Evolutionary conservation across 2,113 vertebrate genomes (phyloP), one percentile per base, ranked within the genome.

Genomic region (Lophius piscatorius): DNA sequence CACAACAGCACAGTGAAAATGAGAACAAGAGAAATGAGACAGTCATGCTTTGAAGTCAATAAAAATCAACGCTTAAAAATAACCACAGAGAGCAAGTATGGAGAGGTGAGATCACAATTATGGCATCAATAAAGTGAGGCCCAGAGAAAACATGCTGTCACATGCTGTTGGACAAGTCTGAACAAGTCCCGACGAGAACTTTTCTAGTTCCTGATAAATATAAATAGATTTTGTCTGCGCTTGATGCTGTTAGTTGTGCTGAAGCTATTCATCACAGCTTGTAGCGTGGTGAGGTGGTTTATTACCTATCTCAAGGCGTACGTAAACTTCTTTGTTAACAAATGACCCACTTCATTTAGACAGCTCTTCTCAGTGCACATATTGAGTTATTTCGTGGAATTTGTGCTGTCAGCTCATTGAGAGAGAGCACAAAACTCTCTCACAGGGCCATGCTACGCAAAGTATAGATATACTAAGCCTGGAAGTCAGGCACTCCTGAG

Each of bases 81-180:
- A 17, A 31, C 4, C 13, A 18, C 6, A 36, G 21, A 31, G 38
- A 55, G 18, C 3, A 33, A 55, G 14, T 6, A n/a, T 14, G 5
- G n/a, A 48, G 67, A 28, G 6, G 16, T 20, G 26, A 23, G n/a
- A n/a, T n/a, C 18, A 51, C n/a, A 28, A n/a, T n/a, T 22, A 38
- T 68, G 38, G 29, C 34, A 36, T 45, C 29, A 17, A 50, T 17
- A 29, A 33, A 50, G 3, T 29, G 20, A 57, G 23, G 48, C 24
- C 24, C 33, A 40, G 11, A 63, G n/a, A 66, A 44, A 76, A 61
- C 49, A 50, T 18, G 64, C 18, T 0, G 59, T 81, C 74, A 88
- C 80, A 85, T 84, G 86, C 59, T 61, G 40, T 5, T 4, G 41
- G 64, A 82, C 87, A 83, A 78, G 88, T 81, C 86, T 50, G 64